Evolutionary conservation across 2,888 invertebrate species (phyloP).

Genomic region (Venustoraphidia nigricollis): DNA sequence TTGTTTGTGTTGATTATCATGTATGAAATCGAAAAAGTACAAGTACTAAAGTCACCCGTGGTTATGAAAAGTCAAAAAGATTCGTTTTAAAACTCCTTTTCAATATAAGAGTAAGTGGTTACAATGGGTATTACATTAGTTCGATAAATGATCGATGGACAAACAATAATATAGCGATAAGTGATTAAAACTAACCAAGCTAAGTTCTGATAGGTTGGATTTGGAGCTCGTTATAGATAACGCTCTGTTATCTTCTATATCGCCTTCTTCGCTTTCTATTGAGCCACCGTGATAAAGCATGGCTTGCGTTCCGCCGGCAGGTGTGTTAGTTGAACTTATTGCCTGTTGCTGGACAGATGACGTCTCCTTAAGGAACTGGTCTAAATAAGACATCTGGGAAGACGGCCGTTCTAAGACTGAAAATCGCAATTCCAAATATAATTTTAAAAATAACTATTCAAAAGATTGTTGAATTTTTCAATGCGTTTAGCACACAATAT

Average conservation of each 20-base stretch:
- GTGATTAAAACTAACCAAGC: constrained; percentile 42
- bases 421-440: constrained; percentile 5
- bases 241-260: constrained; percentile 60
- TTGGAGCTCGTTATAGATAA: constrained; percentile 68
- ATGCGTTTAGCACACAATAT: neutral
- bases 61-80: no score
- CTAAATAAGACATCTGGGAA: constrained; percentile 82
- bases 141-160: neutral
- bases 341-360: constrained; percentile 21
- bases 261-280: constrained; percentile 55
- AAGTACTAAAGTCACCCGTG: no score
- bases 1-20: no score
- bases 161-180: constrained; percentile 3
- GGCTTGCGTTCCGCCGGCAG: constrained; percentile 20
- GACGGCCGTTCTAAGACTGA: constrained; percentile 77
- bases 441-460: neutral
- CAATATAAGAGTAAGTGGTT: neutral
- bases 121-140: neutral
- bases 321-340: constrained; percentile 15
- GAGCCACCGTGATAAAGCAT: constrained; percentile 34
- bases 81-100: neutral
- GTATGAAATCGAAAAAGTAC: no score
- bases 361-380: constrained; percentile 76
- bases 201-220: constrained; percentile 69
- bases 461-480: constrained; percentile 1